phyloP scores from a whole-genome alignment of 2,113 vertebrate genomes.

The Rhipidura dahli region DNA sequence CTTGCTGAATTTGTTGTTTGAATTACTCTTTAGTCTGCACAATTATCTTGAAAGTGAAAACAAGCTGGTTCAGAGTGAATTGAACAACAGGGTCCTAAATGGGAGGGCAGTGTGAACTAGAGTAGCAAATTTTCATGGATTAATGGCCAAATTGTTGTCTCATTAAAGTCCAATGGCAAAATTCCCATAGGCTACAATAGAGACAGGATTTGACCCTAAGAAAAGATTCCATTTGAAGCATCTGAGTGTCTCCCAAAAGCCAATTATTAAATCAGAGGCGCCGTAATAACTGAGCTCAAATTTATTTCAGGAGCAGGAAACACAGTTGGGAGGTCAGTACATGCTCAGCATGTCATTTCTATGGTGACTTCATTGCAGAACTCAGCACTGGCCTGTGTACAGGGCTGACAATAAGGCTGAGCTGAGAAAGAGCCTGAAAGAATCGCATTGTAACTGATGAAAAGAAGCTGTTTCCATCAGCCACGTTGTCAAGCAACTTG shows the following conservation, averaged over 20 bases:
- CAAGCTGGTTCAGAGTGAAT: slow-evolving; percentile 21
- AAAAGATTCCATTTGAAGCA: slow-evolving; percentile 21
- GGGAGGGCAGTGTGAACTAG: slow-evolving; percentile 23
- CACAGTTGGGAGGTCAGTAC: background rate
- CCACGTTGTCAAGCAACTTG: slow-evolving; percentile 14
- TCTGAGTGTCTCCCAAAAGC: slow-evolving; percentile 41
- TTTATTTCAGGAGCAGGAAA: slow-evolving; percentile 41
- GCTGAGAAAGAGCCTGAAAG: slow-evolving; percentile 22
- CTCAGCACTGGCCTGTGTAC: background rate
- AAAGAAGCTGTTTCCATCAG: slow-evolving; percentile 46
- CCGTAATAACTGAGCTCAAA: slow-evolving; percentile 19
- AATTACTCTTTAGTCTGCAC: background rate
- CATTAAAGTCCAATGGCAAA: slow-evolving; percentile 3
- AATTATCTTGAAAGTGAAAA: slow-evolving; percentile 42
- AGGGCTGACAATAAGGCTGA: background rate
- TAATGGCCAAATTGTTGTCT: slow-evolving; percentile 49
- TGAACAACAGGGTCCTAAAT: slow-evolving; percentile 17
- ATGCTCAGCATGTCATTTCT: slow-evolving; percentile 7
- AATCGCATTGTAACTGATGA: background rate
- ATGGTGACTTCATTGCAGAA: slow-evolving; percentile 14
- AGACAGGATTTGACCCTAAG: background rate
- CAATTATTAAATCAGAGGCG: slow-evolving; percentile 19
- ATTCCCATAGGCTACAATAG: background rate
- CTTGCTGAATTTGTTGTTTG: background rate
- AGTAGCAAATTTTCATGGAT: slow-evolving; percentile 44